Percentiles rank a stretch among this genome's conserved stretches.
Evolutionary conservation across 2,797 vertebrate genomes (phyloP).

Genomic region (Channallabes apus): DNA sequence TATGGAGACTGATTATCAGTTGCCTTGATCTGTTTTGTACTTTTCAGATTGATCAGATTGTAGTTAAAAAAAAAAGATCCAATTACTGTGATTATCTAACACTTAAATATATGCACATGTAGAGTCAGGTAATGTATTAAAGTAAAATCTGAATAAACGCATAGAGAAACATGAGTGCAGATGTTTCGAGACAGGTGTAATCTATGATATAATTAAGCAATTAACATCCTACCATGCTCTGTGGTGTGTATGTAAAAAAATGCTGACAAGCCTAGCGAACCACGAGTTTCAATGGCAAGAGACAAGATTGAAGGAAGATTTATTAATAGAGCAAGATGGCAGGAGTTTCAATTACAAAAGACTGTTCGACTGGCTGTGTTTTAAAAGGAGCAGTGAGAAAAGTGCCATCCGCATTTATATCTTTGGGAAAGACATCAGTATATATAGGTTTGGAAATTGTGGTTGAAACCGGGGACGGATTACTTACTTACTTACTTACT

Average conservation of each 20-base stretch:
- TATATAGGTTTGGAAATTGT: background rate
- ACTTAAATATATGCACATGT: background rate
- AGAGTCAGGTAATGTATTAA: background rate
- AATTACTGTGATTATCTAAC: background rate
- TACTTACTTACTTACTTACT: background rate
- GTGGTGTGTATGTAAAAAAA: background rate
- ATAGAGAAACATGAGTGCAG: slow-evolving; percentile 2
- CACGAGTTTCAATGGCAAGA: background rate
- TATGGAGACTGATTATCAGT: background rate
- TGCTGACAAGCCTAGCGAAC: background rate
- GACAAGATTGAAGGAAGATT: background rate
- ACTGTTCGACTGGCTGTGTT: background rate
- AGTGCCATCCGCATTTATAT: background rate
- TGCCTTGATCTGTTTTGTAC: background rate
- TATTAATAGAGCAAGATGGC: background rate
- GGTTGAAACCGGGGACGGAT: background rate
- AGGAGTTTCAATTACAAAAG: background rate
- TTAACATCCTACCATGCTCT: slow-evolving; percentile 2
- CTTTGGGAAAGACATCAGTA: background rate
- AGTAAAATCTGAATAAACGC: background rate
- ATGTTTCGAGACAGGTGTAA: slow-evolving; percentile 18
- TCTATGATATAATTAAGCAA: slow-evolving; percentile 5
- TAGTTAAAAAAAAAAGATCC: background rate
- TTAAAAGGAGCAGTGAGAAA: background rate
- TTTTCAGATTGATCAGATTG: background rate